Evolutionary conservation across 2,113 vertebrate genomes (phyloP).

Genomic region (Mesoclemmys tuberculata): DNA sequence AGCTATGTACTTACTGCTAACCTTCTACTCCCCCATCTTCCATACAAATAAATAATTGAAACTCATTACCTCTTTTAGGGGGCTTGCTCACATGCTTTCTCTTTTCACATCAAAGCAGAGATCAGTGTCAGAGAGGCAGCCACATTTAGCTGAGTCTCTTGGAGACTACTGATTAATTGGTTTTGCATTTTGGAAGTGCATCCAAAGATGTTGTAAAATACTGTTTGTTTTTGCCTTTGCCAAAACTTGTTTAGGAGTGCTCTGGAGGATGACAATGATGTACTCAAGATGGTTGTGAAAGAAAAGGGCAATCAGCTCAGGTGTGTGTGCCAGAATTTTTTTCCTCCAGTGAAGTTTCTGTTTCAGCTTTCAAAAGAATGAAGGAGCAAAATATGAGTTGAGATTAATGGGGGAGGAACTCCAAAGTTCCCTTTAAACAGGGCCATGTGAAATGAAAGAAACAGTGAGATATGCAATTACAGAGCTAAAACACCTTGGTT

Average conservation of each 20-base stretch:
- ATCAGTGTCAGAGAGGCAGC: conserved; percentile 73
- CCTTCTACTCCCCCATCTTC: conserved; percentile 68
- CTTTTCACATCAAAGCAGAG: conserved; percentile 75
- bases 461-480: conserved; percentile 1
- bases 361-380: background rate
- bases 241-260: conserved; percentile 75
- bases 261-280: conserved; percentile 46
- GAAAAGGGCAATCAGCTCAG: conserved; percentile 50
- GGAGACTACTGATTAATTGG: conserved; percentile 79
- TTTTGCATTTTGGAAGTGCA: conserved; percentile 77
- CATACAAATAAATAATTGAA: conserved; percentile 81
- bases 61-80: conserved; percentile 62
- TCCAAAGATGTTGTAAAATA: conserved; percentile 77
- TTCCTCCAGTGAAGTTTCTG: conserved; percentile 17
- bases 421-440: background rate
- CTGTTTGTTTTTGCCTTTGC: conserved; percentile 78
- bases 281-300: conserved; percentile 57
- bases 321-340: conserved; percentile 61
- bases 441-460: background rate
- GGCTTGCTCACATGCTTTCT: conserved; percentile 63
- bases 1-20: conserved; percentile 61
- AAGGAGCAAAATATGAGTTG: background rate
- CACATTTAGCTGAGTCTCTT: conserved; percentile 65
- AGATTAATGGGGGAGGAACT: background rate
- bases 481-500: background rate